Evolutionary conservation across 2,888 invertebrate genomes (phyloP).

Genomic region (Spialia ferax): DNA sequence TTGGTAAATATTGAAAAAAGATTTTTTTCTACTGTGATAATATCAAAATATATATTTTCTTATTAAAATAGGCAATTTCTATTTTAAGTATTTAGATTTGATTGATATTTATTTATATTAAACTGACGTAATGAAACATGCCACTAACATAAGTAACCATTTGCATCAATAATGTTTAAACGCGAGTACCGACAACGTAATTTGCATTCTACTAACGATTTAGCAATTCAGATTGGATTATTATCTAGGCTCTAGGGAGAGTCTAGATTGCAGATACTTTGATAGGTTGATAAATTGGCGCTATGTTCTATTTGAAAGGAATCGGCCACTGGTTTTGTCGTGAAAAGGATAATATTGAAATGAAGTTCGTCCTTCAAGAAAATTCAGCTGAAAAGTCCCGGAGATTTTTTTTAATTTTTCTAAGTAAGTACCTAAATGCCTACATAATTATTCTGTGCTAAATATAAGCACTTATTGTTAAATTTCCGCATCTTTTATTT

Average conservation of each 20-base stretch:
- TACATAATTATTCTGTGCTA: no score
- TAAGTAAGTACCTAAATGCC: no score
- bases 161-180: slow-evolving; percentile 5
- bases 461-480: no score
- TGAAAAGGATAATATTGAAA: no score
- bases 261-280: slow-evolving; percentile 21
- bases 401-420: no score
- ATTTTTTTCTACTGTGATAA: no score
- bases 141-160: background rate
- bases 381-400: no score
- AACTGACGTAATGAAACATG: background rate
- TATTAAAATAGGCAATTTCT: background rate
- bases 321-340: background rate
- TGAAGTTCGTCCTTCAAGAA: no score
- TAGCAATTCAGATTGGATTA: slow-evolving; percentile 30
- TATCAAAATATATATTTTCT: background rate
- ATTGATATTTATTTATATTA: background rate
- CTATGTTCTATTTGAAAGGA: background rate
- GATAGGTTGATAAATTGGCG: slow-evolving; percentile 27
- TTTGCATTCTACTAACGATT: slow-evolving; percentile 24
- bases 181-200: slow-evolving; percentile 10
- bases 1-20: background rate
- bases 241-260: slow-evolving; percentile 27
- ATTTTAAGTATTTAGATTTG: background rate
- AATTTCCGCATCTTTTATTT: no score